Conservation (phyloP, 2,888 invertebrate species). For the Cheilosia grossa region DNA sequence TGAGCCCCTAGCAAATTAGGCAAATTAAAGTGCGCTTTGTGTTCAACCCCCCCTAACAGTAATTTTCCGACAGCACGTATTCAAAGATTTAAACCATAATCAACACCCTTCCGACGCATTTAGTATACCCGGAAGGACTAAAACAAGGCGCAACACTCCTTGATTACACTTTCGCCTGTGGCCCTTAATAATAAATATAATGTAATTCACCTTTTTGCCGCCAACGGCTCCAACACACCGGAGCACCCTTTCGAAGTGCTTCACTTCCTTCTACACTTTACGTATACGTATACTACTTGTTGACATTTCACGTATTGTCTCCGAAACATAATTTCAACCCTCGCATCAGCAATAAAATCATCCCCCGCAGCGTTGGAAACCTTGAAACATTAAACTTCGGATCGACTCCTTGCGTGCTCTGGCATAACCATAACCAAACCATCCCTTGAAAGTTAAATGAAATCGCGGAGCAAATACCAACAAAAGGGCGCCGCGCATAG, state of each 20-base stretch:
- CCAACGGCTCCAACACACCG: not conserved
- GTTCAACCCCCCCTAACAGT: slow-evolving; percentile 1
- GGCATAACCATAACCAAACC: slow-evolving; percentile 23
- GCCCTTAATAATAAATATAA: slow-evolving; percentile 60
- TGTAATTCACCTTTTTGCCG: slow-evolving; percentile 24
- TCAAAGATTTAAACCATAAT: slow-evolving; percentile 34
- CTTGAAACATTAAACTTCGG: slow-evolving; percentile 59
- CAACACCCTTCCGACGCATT: slow-evolving; percentile 11
- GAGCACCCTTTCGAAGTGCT: slow-evolving; percentile 15
- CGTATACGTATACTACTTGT: slow-evolving; percentile 44
- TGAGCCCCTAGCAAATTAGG: slow-evolving; percentile 12
- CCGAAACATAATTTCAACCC: slow-evolving; percentile 62
- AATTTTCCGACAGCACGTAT: slow-evolving; percentile 40
- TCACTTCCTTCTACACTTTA: not conserved
- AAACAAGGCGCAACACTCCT: slow-evolving; percentile 19
- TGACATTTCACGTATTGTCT: slow-evolving; percentile 58
- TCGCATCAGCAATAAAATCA: slow-evolving; percentile 36
- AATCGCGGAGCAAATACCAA: slow-evolving; percentile 46
- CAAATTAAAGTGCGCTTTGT: not conserved
- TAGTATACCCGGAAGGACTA: not conserved
- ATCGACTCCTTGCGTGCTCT: slow-evolving; percentile 48
- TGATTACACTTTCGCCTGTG: slow-evolving; percentile 46
- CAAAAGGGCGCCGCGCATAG: slow-evolving; percentile 44
- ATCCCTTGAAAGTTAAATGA: slow-evolving; percentile 24
- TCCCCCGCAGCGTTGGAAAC: slow-evolving; percentile 32